Percentiles rank a stretch among this genome's conserved stretches.
Conservation (phyloP, 2,888 invertebrate species). For the Ceriagrion tenellum region DNA sequence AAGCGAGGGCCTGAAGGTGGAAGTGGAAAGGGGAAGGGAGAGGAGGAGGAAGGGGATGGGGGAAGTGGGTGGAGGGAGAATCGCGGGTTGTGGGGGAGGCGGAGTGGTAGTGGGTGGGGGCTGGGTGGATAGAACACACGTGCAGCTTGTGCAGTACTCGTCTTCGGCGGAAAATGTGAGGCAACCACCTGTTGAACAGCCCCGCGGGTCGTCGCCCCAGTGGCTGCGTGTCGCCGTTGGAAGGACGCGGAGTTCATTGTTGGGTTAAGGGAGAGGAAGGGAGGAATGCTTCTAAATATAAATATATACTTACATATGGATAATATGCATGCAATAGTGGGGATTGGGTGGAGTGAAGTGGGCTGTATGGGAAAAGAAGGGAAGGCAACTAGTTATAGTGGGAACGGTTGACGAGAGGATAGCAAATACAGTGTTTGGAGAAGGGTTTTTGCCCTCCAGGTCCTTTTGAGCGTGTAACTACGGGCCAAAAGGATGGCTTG, state of each 20-base stretch:
- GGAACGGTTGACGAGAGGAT: neutral
- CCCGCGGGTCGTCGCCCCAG: conserved; percentile 49
- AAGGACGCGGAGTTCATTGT: neutral
- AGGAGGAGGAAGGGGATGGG: neutral
- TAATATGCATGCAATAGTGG: neutral
- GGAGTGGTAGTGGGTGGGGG: neutral
- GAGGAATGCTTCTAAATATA: neutral
- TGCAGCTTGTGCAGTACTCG: conserved; percentile 33
- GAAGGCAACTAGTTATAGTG: neutral
- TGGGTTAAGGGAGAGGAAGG: neutral
- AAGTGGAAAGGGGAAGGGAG: neutral
- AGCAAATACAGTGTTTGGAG: neutral
- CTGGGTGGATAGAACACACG: neutral
- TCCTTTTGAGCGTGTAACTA: neutral
- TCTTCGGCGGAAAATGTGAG: neutral
- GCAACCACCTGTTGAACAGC: conserved; percentile 58
- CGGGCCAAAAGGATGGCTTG: neutral
- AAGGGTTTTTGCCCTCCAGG: neutral
- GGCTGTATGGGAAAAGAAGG: neutral
- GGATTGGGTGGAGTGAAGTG: neutral
- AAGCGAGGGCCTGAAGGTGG: neutral
- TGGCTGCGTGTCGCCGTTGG: neutral
- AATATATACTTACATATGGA: neutral
- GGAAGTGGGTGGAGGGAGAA: neutral
- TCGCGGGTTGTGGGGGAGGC: neutral